phyloP scores from a whole-genome alignment of 2,797 vertebrate genomes.

The Arremon brunneinucha region DNA sequence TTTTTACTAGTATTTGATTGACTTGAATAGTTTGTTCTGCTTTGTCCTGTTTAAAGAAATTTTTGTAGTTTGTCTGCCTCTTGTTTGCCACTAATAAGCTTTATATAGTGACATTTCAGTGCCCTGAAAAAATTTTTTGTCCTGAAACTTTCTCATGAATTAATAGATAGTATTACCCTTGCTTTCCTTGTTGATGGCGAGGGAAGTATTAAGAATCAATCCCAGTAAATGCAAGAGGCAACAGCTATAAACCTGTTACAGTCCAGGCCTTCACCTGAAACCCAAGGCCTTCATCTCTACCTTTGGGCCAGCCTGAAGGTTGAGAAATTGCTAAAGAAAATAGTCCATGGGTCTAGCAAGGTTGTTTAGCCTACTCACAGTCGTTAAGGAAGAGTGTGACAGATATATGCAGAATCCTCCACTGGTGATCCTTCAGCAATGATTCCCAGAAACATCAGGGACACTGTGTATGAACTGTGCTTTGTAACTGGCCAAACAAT shows the following conservation, averaged over 20 bases:
- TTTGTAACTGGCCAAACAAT: not conserved
- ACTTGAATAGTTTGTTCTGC: not conserved
- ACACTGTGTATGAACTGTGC: not conserved
- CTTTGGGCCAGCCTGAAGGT: not conserved
- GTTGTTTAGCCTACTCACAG: not conserved
- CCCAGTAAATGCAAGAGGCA: not conserved
- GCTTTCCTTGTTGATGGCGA: not conserved
- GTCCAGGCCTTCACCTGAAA: not conserved
- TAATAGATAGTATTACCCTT: not conserved
- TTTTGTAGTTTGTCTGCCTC: not conserved
- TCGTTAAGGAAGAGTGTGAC: not conserved
- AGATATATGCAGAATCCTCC: rapidly evolving
- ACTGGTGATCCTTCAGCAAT: not conserved
- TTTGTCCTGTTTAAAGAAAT: not conserved
- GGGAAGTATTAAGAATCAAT: not conserved
- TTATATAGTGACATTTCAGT: not conserved
- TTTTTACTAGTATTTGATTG: not conserved
- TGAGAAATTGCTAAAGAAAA: not conserved
- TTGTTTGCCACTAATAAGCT: not conserved
- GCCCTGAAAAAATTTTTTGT: not conserved
- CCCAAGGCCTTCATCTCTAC: not conserved
- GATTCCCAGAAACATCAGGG: not conserved
- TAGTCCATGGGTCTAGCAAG: not conserved
- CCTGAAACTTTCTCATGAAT: not conserved
- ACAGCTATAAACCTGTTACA: not conserved